Evolutionary conservation across 2,113 vertebrate species (phyloP).

Genomic region (Phaethon lepturus): DNA sequence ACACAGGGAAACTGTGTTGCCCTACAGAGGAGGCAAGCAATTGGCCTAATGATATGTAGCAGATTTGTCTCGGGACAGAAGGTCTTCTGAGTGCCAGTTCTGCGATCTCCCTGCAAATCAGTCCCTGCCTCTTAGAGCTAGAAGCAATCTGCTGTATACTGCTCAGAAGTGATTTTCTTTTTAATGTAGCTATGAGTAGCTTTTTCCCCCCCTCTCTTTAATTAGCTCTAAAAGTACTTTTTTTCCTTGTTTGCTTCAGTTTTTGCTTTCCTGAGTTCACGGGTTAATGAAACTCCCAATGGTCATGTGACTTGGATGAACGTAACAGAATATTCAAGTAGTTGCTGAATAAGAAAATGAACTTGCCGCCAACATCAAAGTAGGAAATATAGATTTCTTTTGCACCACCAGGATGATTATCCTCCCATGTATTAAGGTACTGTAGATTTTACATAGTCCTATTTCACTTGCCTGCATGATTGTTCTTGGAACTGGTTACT

Average conservation of each 20-base stretch:
- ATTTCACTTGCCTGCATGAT: neutral
- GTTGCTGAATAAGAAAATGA: neutral
- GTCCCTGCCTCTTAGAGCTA: neutral
- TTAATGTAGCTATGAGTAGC: neutral
- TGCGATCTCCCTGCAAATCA: neutral
- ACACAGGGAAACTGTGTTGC: neutral
- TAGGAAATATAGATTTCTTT: neutral
- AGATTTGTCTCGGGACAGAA: neutral
- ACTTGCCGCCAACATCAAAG: neutral
- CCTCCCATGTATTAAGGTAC: neutral
- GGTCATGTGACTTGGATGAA: neutral
- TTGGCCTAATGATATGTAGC: neutral
- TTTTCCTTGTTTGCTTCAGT: neutral
- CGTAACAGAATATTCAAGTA: neutral
- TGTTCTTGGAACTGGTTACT: neutral
- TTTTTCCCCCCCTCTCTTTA: neutral
- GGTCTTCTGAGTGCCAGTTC: neutral
- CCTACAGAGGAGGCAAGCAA: neutral
- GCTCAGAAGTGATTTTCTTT: neutral
- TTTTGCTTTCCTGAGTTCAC: neutral
- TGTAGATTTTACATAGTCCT: neutral
- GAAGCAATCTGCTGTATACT: neutral
- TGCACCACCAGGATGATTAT: neutral
- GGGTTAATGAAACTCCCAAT: neutral
- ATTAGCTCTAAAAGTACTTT: neutral